A percentile compares a stretch with the other conserved stretches of the same genome.
Conservation (phyloP, 2,797 vertebrate genomes). For the Chrysocyon brachyurus region DNA sequence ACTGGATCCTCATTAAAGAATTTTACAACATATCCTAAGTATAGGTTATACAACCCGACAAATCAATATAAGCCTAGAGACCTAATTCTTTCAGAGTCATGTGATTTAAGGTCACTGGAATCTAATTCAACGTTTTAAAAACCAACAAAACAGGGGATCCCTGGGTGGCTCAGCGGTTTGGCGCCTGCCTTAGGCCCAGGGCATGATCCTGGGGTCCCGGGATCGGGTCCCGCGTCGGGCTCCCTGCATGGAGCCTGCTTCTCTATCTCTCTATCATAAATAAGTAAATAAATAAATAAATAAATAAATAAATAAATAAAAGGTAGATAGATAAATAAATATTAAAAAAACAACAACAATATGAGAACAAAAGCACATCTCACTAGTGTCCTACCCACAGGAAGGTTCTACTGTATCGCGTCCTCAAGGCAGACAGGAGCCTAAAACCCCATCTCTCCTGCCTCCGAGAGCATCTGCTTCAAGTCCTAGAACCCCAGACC, state of each 20-base stretch:
- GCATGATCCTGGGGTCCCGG: too few relatives aligned
- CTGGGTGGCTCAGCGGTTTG: too few relatives aligned
- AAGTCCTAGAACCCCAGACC: background rate
- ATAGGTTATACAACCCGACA: background rate
- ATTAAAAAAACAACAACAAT: too few relatives aligned
- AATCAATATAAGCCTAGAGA: background rate
- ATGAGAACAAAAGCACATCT: background rate
- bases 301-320: too few relatives aligned
- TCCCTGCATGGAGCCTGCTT: too few relatives aligned
- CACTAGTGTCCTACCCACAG: background rate
- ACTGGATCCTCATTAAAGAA: background rate
- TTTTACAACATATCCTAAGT: slow-evolving; percentile 14
- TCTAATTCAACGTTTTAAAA: slow-evolving; percentile 13
- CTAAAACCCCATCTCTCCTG: background rate
- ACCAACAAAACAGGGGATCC: background rate
- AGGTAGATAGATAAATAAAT: too few relatives aligned
- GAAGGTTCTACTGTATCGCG: background rate
- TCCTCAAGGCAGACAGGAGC: background rate
- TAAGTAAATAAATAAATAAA: too few relatives aligned
- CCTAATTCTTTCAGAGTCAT: background rate
- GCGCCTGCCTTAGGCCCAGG: too few relatives aligned
- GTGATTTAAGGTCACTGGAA: background rate
- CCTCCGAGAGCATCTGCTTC: background rate
- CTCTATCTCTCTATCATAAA: too few relatives aligned
- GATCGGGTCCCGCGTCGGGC: too few relatives aligned